Percentiles rank a stretch among this genome's conserved stretches.
These are phyloP conservation scores for Cacoxenus indagator DNA, from an alignment of 2,888 invertebrate species.

Conservation along the genomic window DNA sequence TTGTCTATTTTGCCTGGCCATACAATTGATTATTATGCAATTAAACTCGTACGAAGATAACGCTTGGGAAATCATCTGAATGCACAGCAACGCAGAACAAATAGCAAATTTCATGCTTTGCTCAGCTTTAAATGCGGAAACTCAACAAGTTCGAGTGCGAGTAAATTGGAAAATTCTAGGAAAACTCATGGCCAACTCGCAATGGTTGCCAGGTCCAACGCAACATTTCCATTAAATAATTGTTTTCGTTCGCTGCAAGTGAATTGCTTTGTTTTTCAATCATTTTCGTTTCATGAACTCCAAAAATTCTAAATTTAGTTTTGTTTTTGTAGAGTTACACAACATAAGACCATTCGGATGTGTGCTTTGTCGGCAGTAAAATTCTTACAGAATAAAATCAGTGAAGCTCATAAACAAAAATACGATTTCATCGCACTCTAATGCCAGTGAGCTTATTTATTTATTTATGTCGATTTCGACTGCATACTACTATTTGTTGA, in stretches of 20 bases:
- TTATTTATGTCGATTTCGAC: too few species aligned
- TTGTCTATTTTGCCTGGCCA: background rate
- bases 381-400: background rate
- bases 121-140: background rate
- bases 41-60: slow-evolving; percentile 54
- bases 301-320: slow-evolving; percentile 2
- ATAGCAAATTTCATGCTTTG: slow-evolving; percentile 8
- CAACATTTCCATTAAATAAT: background rate
- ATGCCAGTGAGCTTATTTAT: too few species aligned
- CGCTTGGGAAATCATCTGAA: background rate
- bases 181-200: background rate
- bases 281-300: too few species aligned
- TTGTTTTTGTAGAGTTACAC: background rate
- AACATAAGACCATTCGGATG: background rate
- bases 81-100: background rate
- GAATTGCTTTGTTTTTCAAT: background rate
- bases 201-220: too few species aligned
- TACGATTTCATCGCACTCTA: too few species aligned
- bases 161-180: background rate
- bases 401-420: too few species aligned
- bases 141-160: background rate
- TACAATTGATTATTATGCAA: slow-evolving; percentile 57
- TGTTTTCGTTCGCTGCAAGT: background rate
- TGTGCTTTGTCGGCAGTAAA: background rate
- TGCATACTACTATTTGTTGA: too few species aligned